Conservation (phyloP, 1,140 invertebrate species). For the Eciton burchellii region DNA sequence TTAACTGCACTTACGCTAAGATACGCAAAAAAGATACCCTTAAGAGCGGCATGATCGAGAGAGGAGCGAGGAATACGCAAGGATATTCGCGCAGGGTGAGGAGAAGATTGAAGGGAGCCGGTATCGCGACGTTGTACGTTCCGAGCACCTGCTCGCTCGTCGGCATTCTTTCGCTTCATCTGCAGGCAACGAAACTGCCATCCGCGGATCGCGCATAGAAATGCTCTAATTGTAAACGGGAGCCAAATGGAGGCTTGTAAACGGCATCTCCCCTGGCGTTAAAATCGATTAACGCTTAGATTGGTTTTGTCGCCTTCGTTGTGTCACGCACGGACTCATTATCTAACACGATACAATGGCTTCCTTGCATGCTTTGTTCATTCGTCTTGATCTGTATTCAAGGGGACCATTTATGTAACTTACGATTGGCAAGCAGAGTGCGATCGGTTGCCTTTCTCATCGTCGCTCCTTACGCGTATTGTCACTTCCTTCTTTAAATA, state of each 20-base stretch:
- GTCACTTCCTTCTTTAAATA: not conserved
- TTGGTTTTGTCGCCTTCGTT: constrained; percentile 10
- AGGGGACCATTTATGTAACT: not conserved
- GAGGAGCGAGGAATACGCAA: constrained; percentile 6
- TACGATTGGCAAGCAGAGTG: not conserved
- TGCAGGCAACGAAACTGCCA: constrained; percentile 63
- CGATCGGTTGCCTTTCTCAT: not conserved
- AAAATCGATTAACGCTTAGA: constrained; percentile 52
- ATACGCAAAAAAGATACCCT: not conserved
- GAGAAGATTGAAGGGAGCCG: constrained; percentile 33
- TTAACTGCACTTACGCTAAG: not conserved
- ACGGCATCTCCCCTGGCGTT: constrained; percentile 9
- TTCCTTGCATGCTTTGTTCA: not conserved
- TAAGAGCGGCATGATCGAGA: constrained; percentile 14
- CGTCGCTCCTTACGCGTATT: not conserved
- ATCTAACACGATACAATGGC: not conserved
- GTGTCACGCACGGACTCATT: not conserved
- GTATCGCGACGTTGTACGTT: constrained; percentile 60
- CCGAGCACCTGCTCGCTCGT: constrained; percentile 70
- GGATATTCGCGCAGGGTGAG: constrained; percentile 26
- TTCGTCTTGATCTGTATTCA: not conserved
- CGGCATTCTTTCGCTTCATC: constrained; percentile 74
- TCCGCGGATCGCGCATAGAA: constrained; percentile 43
- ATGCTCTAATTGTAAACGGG: constrained; percentile 53
- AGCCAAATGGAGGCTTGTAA: constrained; percentile 23